Evolutionary conservation across 2,797 vertebrate genomes (phyloP).

Genomic region (Parambassis ranga): DNA sequence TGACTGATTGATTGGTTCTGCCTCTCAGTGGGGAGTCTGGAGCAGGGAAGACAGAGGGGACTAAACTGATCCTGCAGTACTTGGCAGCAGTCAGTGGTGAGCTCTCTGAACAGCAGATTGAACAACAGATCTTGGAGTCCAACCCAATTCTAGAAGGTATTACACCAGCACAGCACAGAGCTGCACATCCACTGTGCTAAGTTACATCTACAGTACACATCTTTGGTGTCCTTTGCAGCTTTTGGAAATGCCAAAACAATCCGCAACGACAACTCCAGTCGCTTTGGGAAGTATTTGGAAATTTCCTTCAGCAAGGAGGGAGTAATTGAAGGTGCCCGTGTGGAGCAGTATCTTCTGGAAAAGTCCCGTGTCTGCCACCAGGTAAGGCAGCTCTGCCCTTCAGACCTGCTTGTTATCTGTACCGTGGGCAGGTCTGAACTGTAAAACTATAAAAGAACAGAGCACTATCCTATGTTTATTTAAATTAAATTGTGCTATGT

Average conservation of each 20-base stretch:
- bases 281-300: constrained; percentile 97
- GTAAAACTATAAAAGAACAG: constrained; percentile 1
- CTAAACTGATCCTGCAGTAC: constrained; percentile 93
- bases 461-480: neutral
- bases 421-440: neutral
- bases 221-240: constrained; percentile 70
- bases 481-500: neutral
- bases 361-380: constrained; percentile 95
- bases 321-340: constrained; percentile 87
- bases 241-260: constrained; percentile 96
- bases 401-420: constrained; percentile 8
- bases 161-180: neutral
- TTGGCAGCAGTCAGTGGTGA: constrained; percentile 90
- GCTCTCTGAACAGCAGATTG: constrained; percentile 84
- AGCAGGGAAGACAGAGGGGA: constrained; percentile 96
- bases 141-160: constrained; percentile 95
- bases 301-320: constrained; percentile 88
- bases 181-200: rapidly evolving
- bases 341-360: constrained; percentile 95
- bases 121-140: constrained; percentile 93
- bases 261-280: constrained; percentile 95
- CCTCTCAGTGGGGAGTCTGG: constrained; percentile 91
- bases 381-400: constrained; percentile 72
- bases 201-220: too few relatives aligned
- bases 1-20: neutral